Evolutionary conservation across 2,113 vertebrate species (phyloP), one percentile per base, ranked within the genome.

Genomic region (Fukomys damarensis): DNA sequence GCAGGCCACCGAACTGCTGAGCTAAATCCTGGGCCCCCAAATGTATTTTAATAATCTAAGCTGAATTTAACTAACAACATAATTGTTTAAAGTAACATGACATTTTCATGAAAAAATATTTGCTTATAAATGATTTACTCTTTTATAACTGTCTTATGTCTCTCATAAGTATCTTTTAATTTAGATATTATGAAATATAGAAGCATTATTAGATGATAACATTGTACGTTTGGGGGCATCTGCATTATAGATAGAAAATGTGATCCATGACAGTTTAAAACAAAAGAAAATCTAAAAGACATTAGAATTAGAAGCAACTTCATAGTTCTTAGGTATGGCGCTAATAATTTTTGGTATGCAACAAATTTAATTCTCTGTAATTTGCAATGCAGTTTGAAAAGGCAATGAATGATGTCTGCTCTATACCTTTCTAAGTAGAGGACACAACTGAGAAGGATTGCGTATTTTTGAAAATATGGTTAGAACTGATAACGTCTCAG

Each of bases 391-490:
- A 91, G 2, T 92, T 68, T 91, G 35, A 58, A 59, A 74, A 93
- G 76, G 26, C 58, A 96, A 54, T 58, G n/a, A 74, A 3, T 66
- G 54, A 46, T 96, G 28, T 92, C 83, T 95, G 81, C 89, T 83
- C 92, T 43, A 43, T 93, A 82, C 35, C 7, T 94, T 98, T 86
- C 43, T 91, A 85, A 87, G 90, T 96, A 96, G 93, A 82, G 32
- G 68, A 87, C 32, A 19, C 24, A 92, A 82, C 95, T 87, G 74
- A 72, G 46, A 94, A 63, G 7, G 74, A 65, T 65, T 95, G 5
- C 32, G 9, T 85, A 61, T 94, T 43, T 16, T 93, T 1, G 54
- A 91, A 61, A 82, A 66, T 8, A 84, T 79, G 32, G n/a, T 9
- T 54, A 77, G 38, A 94, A 94, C 30, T 83, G 54, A 65, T 80